Evolutionary conservation across 53 echinoderm and acorn worm species (phyloP).

Genomic region (Henricia sp.): DNA sequence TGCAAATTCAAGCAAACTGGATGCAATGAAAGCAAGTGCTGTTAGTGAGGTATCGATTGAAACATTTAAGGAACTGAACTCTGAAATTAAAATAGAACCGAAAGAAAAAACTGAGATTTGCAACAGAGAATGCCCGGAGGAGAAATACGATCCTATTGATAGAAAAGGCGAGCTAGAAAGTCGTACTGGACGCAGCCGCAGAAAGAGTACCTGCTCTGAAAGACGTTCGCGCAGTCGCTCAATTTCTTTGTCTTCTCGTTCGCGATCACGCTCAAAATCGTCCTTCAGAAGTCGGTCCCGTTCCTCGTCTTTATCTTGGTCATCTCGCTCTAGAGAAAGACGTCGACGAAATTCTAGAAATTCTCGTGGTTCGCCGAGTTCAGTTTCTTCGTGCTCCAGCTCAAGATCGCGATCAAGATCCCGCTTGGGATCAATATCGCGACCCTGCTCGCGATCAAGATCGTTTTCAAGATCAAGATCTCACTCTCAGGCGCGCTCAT

Average conservation of each 20-base stretch:
- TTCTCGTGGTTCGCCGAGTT: slow-evolving; percentile 10
- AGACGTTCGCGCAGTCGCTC: slow-evolving; percentile 58
- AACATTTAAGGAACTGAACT: not conserved
- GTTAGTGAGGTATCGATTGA: not conserved
- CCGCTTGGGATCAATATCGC: too few relatives aligned
- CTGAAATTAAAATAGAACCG: not conserved
- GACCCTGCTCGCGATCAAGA: too few relatives aligned
- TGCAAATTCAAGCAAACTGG: not conserved
- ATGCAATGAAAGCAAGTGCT: not conserved
- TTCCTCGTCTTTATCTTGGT: slow-evolving; percentile 21
- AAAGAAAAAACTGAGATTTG: too few relatives aligned
- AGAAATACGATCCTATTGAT: not conserved
- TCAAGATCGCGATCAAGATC: too few relatives aligned
- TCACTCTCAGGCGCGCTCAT: slow-evolving; percentile 9
- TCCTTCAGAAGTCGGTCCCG: slow-evolving; percentile 24
- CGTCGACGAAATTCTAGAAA: not conserved
- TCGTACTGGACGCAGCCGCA: not conserved
- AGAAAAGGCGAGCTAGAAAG: not conserved
- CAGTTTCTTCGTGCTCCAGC: too few relatives aligned
- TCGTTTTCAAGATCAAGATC: slow-evolving; percentile 32
- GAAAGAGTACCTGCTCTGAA: slow-evolving; percentile 34
- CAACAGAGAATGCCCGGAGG: not conserved
- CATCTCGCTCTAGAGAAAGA: slow-evolving; percentile 7
- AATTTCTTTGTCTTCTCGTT: slow-evolving; percentile 70
- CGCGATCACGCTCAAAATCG: slow-evolving; percentile 70